Conservation (phyloP, 2,797 vertebrate genomes). For the Alauda arvensis region DNA sequence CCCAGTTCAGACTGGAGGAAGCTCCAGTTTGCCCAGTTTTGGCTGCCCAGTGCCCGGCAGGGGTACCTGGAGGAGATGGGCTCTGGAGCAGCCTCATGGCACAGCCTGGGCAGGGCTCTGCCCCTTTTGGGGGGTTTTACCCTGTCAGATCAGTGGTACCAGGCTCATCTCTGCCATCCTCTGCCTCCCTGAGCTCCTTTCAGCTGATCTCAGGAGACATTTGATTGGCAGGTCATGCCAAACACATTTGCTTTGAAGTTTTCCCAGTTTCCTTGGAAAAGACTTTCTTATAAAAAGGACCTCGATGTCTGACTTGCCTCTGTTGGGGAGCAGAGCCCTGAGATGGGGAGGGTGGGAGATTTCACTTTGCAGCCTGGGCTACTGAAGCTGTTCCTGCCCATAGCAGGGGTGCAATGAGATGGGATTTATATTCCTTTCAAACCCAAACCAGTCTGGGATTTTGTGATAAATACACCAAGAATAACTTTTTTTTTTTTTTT, state of each 20-base stretch:
- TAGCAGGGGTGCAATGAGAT: neutral
- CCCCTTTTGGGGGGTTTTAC: neutral
- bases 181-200: neutral
- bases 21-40: neutral
- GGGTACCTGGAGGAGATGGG: accelerated
- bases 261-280: neutral
- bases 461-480: accelerated
- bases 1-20: neutral
- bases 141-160: no score
- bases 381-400: neutral
- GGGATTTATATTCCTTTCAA: neutral
- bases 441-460: neutral
- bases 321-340: neutral
- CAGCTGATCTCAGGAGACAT: neutral
- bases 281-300: neutral
- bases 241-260: neutral
- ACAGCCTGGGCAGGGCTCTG: neutral
- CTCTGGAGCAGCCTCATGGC: neutral
- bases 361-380: neutral
- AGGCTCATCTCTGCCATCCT: neutral
- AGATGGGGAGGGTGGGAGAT: neutral
- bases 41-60: neutral
- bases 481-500: neutral
- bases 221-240: neutral
- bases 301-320: neutral